A percentile compares a stretch with the other conserved stretches of the same genome.
These are phyloP conservation scores for Drosophila neutralis DNA, from an alignment of 2,888 invertebrate genomes.

Conservation along the genomic window DNA sequence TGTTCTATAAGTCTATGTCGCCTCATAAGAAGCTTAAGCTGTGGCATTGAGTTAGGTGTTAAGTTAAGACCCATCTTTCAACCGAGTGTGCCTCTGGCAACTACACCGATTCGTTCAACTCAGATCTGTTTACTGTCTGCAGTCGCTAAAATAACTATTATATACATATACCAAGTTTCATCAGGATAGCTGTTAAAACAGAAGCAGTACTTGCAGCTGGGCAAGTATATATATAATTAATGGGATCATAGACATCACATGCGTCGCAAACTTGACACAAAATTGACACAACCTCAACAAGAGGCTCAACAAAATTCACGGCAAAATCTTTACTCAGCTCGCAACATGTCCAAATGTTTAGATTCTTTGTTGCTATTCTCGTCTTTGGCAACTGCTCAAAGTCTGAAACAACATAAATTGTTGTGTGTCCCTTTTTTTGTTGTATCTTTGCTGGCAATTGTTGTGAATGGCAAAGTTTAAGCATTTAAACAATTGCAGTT, in stretches of 20 bases:
- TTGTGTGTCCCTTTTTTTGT: not conserved
- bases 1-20: not conserved
- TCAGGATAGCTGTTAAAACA: not conserved
- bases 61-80: no score
- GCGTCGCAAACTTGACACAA: not conserved
- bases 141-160: not conserved
- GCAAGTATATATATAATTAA: not conserved
- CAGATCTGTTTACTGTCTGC: not conserved
- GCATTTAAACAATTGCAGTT: constrained; percentile 52
- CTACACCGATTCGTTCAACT: not conserved
- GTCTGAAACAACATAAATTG: not conserved
- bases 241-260: not conserved
- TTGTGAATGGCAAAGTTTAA: constrained; percentile 73
- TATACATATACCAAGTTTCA: not conserved
- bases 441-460: constrained; percentile 15
- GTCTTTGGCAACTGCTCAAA: constrained; percentile 6
- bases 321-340: not conserved
- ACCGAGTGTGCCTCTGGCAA: no score
- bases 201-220: not conserved
- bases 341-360: not conserved
- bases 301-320: not conserved
- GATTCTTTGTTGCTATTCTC: not conserved
- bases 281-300: not conserved
- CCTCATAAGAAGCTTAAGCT: fast-evolving
- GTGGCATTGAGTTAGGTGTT: no score